Conservation (phyloP, 1,140 invertebrate species). For the Euwallacea similis region DNA sequence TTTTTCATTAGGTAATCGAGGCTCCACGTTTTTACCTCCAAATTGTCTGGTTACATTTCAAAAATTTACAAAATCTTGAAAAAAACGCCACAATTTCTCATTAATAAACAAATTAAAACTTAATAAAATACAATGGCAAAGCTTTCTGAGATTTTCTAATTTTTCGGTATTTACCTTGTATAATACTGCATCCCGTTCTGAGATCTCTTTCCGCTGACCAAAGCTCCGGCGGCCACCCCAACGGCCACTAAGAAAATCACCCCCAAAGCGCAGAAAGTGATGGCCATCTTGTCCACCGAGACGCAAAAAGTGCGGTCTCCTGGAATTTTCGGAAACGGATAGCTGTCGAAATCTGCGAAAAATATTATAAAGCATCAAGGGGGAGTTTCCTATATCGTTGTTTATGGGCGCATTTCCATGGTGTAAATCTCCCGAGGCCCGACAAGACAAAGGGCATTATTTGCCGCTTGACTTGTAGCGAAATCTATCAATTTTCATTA, state of each 20-base stretch:
- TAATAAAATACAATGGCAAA: too few relatives aligned
- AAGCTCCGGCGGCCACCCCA: conserved; percentile 65
- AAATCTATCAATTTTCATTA: conserved; percentile 35
- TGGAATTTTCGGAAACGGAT: conserved; percentile 52
- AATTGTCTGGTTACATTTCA: too few relatives aligned
- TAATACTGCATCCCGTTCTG: conserved; percentile 44
- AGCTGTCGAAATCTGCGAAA: conserved; percentile 40
- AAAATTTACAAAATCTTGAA: too few relatives aligned
- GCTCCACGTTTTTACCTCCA: too few relatives aligned
- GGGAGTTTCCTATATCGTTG: too few relatives aligned
- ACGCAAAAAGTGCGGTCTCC: conserved; percentile 69
- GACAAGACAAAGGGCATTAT: conserved; percentile 17
- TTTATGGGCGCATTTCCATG: too few relatives aligned
- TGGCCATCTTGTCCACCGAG: conserved; percentile 70
- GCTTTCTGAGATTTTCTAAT: too few relatives aligned
- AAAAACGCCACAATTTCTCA: too few relatives aligned
- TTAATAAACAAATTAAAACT: too few relatives aligned
- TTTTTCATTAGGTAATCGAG: too few relatives aligned
- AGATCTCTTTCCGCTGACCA: conserved; percentile 60
- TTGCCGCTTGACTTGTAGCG: conserved; percentile 23
- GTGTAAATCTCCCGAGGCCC: conserved; percentile 7
- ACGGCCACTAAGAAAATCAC: conserved; percentile 68
- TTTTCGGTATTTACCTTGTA: conserved; percentile 26
- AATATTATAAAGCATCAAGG: not conserved
- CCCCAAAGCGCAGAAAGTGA: conserved; percentile 68